Conservation (phyloP, 2,888 invertebrate genomes). For the Auanema sp. region DNA sequence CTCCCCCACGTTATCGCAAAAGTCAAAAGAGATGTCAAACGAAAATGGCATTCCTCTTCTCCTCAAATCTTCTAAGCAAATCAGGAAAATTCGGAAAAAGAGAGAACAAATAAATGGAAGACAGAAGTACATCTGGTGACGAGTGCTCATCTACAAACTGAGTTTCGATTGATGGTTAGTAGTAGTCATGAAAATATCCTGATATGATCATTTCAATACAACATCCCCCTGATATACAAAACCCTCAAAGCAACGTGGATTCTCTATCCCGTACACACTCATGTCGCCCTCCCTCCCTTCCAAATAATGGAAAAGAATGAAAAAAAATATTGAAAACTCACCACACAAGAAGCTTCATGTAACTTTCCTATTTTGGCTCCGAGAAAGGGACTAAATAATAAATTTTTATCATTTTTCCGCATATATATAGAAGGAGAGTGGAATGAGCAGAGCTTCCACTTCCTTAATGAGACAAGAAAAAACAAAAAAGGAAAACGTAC, state of each 20-base stretch:
- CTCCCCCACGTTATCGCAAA: no score
- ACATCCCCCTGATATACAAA: not conserved
- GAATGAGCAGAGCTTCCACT: not conserved
- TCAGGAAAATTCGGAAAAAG: no score
- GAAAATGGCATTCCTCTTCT: no score
- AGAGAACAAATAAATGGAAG: no score
- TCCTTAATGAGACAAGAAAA: not conserved
- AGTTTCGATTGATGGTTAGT: no score
- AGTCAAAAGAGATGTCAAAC: no score
- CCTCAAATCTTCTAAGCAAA: no score
- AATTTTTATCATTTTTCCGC: not conserved
- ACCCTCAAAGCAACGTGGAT: constrained; percentile 1
- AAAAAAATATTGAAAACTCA: constrained; percentile 67
- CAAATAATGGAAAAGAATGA: not conserved
- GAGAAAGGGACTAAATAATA: constrained; percentile 81
- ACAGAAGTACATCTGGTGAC: no score
- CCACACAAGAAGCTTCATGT: constrained; percentile 95
- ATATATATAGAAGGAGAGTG: no score
- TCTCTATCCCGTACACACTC: not conserved
- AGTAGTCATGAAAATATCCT: no score
- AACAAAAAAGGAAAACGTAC: constrained; percentile 65
- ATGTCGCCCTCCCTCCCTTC: not conserved
- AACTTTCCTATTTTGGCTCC: constrained; percentile 90
- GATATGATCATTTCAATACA: no score
- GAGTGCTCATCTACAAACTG: no score